These are phyloP conservation scores for Schrankia costaestrigalis DNA, from an alignment of 2,888 invertebrate genomes.

Conservation along the genomic window DNA sequence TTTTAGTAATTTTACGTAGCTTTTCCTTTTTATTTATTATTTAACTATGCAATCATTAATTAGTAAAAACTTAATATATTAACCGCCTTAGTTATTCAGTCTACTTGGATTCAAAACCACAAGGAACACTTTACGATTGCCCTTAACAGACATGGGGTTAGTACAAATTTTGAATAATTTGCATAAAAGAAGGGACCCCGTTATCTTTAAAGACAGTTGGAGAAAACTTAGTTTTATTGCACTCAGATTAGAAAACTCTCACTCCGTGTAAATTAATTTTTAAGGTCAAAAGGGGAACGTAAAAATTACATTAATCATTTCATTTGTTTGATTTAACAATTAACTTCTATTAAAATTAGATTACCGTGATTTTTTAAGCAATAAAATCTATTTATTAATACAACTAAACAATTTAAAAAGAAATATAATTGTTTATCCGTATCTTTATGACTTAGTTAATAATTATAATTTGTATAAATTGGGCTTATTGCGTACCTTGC, in stretches of 20 bases:
- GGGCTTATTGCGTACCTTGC: conserved; percentile 3
- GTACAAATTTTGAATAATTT: conserved; percentile 57
- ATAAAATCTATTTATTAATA: conserved; percentile 13
- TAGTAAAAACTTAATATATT: too few species aligned
- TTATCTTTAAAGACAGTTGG: conserved; percentile 70
- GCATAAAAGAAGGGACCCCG: conserved; percentile 70
- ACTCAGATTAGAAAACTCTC: conserved; percentile 57
- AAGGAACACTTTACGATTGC: too few species aligned
- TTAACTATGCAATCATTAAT: too few species aligned
- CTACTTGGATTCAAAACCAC: too few species aligned
- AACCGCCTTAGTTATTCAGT: too few species aligned
- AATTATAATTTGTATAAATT: conserved; percentile 10
- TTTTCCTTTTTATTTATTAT: too few species aligned
- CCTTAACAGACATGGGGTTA: too few species aligned
- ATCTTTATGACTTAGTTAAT: conserved; percentile 7
- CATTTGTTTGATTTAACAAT: conserved; percentile 17
- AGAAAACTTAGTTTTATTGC: conserved; percentile 74
- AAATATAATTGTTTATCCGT: conserved; percentile 11
- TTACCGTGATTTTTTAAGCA: conserved; percentile 16
- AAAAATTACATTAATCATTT: conserved; percentile 17
- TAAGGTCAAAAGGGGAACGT: conserved; percentile 50
- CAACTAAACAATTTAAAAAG: conserved; percentile 8
- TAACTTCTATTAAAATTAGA: conserved; percentile 1
- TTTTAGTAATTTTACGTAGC: too few species aligned
- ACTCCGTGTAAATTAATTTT: conserved; percentile 53